Evolutionary conservation across 1,140 invertebrate genomes (phyloP).

Genomic region (Scaptodrosophila lebanonensis): DNA sequence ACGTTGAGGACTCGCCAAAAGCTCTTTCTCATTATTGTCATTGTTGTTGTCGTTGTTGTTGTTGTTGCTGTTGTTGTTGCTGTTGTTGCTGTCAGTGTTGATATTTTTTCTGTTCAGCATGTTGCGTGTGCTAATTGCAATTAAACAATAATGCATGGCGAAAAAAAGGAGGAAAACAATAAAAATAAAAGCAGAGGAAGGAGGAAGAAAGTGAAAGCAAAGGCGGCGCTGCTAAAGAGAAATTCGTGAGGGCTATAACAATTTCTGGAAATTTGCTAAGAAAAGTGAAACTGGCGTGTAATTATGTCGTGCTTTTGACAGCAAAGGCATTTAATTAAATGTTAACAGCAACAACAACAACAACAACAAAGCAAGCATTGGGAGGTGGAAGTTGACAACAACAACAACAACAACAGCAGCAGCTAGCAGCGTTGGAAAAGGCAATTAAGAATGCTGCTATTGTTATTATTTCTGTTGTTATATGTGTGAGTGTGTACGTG

Average conservation of each 20-base stretch:
- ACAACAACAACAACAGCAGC: constrained; percentile 3
- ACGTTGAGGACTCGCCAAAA: constrained; percentile 34
- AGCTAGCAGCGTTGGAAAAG: constrained; percentile 28
- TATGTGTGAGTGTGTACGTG: constrained; percentile 8
- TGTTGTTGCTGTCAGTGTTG: no score
- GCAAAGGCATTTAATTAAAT: constrained; percentile 71
- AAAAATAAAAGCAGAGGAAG: not conserved
- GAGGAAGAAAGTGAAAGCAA: not conserved
- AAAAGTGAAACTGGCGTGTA: constrained; percentile 65
- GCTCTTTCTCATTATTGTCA: constrained; percentile 47
- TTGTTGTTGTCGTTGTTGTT: no score
- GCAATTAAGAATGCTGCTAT: constrained; percentile 54
- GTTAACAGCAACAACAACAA: constrained; percentile 48
- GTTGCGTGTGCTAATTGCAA: constrained; percentile 58
- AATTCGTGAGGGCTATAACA: constrained; percentile 2
- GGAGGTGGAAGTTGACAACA: no score
- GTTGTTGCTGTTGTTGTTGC: no score
- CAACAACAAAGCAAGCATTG: no score
- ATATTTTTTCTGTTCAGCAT: no score
- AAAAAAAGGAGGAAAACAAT: not conserved
- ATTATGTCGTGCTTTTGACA: constrained; percentile 62
- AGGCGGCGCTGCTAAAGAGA: not conserved
- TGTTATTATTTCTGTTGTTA: constrained; percentile 38
- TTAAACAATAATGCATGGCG: constrained; percentile 43
- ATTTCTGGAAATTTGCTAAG: constrained; percentile 49